Percentiles rank a stretch among this genome's conserved stretches.
phyloP scores from a whole-genome alignment of 2,888 invertebrate species.

The Saturnia pavonia region DNA sequence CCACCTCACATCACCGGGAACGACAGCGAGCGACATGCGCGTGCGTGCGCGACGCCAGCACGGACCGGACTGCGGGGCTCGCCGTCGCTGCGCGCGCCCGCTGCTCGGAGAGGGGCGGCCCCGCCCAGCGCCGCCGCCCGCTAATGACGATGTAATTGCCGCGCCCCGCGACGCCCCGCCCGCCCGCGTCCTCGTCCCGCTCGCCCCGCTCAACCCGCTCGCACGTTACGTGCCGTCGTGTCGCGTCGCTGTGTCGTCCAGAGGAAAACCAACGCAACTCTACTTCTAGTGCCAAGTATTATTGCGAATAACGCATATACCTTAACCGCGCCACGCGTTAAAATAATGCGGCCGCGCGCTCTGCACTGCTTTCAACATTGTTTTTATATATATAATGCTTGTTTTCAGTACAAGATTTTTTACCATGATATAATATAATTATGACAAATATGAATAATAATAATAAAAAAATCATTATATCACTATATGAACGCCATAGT shows the following conservation, averaged over 20 bases:
- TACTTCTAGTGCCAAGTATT: not conserved
- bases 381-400: not conserved
- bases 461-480: not conserved
- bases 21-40: constrained; percentile 81
- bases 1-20: constrained; percentile 78
- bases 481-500: not conserved
- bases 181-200: constrained; percentile 27
- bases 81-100: constrained; percentile 68
- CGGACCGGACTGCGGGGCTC: constrained; percentile 74
- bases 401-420: not conserved
- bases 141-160: constrained; percentile 65
- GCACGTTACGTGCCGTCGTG: constrained; percentile 6
- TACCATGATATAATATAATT: not conserved
- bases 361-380: not conserved
- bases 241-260: not conserved
- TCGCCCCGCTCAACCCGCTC: constrained; percentile 25
- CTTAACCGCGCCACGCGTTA: not conserved
- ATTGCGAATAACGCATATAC: constrained; percentile 8
- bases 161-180: constrained; percentile 55
- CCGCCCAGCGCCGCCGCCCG: constrained; percentile 71
- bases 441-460: not conserved
- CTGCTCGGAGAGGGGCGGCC: constrained; percentile 55
- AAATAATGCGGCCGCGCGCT: not conserved
- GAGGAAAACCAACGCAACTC: constrained; percentile 7
- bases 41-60: constrained; percentile 82